Conservation (phyloP, 2,113 vertebrate genomes). For the Todiramphus chloris region DNA sequence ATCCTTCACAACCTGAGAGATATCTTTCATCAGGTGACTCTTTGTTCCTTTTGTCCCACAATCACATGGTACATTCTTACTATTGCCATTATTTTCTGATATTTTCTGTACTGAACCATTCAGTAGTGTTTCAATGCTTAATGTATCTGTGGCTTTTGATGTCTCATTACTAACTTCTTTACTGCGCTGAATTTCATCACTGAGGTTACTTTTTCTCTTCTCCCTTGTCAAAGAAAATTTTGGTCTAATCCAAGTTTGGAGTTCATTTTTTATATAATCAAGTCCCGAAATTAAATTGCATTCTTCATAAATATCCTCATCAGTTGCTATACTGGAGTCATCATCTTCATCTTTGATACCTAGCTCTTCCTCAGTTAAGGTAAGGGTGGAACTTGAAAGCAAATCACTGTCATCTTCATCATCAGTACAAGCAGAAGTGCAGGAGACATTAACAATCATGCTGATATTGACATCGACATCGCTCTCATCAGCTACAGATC, state of each 20-base stretch:
- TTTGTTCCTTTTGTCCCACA: slow-evolving; percentile 43
- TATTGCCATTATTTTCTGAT: slow-evolving; percentile 78
- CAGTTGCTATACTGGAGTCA: slow-evolving; percentile 85
- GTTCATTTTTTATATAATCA: slow-evolving; percentile 92
- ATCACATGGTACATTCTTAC: slow-evolving; percentile 62
- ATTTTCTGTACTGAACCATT: slow-evolving; percentile 75
- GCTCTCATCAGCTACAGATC: slow-evolving; percentile 80
- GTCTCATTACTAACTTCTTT: slow-evolving; percentile 70
- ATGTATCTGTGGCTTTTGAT: slow-evolving; percentile 56
- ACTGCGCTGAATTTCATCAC: slow-evolving; percentile 83
- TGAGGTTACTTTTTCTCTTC: slow-evolving; percentile 79
- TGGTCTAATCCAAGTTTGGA: slow-evolving; percentile 90
- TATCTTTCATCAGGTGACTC: slow-evolving; percentile 55
- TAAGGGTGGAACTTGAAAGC: slow-evolving; percentile 96
- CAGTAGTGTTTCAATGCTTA: slow-evolving; percentile 77
- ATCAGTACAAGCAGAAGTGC: slow-evolving; percentile 93
- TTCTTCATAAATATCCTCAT: slow-evolving; percentile 89
- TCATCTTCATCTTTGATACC: slow-evolving; percentile 88
- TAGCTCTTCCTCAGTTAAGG: slow-evolving; percentile 95
- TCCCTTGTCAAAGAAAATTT: slow-evolving; percentile 79
- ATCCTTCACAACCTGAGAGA: slow-evolving; percentile 70
- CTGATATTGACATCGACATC: slow-evolving; percentile 94
- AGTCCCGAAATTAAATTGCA: slow-evolving; percentile 84
- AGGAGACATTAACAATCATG: slow-evolving; percentile 97
- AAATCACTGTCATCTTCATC: slow-evolving; percentile 98